A percentile compares a stretch with the other conserved stretches of the same genome.
These are phyloP conservation scores for Picus viridis DNA, from an alignment of 2,797 vertebrate species.

Conservation along the genomic window DNA sequence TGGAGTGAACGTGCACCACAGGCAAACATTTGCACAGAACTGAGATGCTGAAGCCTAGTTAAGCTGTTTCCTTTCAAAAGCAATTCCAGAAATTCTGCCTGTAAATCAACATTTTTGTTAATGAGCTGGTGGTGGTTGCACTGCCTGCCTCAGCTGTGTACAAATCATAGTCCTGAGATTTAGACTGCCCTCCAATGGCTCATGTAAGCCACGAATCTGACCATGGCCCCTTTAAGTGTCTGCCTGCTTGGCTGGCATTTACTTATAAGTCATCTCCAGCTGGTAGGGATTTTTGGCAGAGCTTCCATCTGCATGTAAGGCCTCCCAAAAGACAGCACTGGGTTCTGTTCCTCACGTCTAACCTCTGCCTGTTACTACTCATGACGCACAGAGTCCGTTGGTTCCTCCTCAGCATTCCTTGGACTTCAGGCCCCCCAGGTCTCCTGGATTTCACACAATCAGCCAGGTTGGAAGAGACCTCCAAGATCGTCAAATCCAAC, in stretches of 20 bases:
- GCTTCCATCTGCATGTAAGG: not conserved
- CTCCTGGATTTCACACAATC: too few species aligned
- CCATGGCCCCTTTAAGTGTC: not conserved
- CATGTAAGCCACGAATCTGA: conserved; percentile 23
- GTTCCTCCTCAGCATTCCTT: too few species aligned
- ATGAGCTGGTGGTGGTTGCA: not conserved
- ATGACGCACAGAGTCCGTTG: not conserved
- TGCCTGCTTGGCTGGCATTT: not conserved
- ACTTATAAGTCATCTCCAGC: conserved; percentile 9
- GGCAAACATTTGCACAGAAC: not conserved
- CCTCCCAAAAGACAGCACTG: not conserved
- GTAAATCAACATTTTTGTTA: conserved; percentile 49
- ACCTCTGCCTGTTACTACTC: not conserved
- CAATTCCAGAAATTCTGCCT: not conserved
- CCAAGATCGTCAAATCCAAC: too few species aligned
- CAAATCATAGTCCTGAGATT: conserved; percentile 46
- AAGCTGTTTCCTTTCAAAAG: conserved; percentile 5
- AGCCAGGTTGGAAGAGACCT: too few species aligned
- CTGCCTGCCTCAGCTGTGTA: not conserved
- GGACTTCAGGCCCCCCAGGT: too few species aligned
- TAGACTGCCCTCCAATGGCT: conserved; percentile 21
- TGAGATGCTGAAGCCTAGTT: conserved; percentile 19
- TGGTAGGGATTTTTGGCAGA: not conserved
- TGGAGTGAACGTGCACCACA: not conserved
- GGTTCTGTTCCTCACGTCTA: not conserved